Evolutionary conservation across 1,140 invertebrate genomes (phyloP), one percentile per base, ranked within the genome.

Genomic region (Lepidurus packardi): DNA sequence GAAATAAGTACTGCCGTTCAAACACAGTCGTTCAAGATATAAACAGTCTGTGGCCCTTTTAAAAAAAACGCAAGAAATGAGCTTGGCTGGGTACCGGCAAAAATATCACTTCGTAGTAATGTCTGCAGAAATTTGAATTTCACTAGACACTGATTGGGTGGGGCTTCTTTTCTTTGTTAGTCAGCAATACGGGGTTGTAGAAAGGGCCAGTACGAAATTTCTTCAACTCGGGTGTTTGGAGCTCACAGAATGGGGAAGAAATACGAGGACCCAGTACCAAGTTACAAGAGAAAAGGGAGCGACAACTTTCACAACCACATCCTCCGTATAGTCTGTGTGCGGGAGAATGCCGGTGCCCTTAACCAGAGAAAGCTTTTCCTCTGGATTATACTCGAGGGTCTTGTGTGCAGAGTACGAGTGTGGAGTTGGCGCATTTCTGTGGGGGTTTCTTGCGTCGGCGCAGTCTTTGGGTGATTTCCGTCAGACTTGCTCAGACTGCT

Each of bases 401-500:
- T 13, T 2, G 34, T 34, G 34, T 65, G 53, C 16, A n/a, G 16
- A 65, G 53, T 8, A 65, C 7, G 53, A 65, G 13, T 13, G 16
- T 65, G 53, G 53, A 13, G 53, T 16, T 7, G 53, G 53, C 53
- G 53, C 53, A 65, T 9, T 65, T 13, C 8, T 9, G 53, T 65
- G 16, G 16, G 13, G 6, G 0, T 7, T 16, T 21, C 13, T 65
- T 16, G 53, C 53, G 53, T 16, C 13, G 8, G 53, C 53, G 53
- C 53, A 34, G 0, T 34, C 34, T 34, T 4, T 16, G 13, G 16
- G 53, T 21, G 21, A 65, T 65, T 65, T 65, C 53, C 21, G 53
- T 65, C 53, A 65, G 53, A 65, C 53, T 65, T 65, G 53, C 53
- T 65, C 53, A 65, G 53, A 65, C 53, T 65, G 53, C 53, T 65